A percentile compares a stretch with the other conserved stretches of the same genome.
Conservation (phyloP, 2,113 vertebrate genomes). For the Nestor notabilis region DNA sequence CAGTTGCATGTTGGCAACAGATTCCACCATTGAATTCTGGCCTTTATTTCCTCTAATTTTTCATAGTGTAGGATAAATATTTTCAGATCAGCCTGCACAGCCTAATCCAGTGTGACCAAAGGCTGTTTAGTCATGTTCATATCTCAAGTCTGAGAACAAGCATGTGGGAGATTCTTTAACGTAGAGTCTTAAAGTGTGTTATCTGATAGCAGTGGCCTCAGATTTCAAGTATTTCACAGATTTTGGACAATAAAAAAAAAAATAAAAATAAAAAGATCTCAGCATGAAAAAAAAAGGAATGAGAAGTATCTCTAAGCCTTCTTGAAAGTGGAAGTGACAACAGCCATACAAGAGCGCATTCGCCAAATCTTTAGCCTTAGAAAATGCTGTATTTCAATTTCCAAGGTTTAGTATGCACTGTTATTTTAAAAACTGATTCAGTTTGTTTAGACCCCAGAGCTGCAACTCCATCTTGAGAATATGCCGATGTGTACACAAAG, state of each 20-base stretch:
- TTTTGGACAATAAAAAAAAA: neutral
- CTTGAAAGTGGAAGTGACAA: neutral
- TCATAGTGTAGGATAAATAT: neutral
- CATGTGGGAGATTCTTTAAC: neutral
- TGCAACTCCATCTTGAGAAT: neutral
- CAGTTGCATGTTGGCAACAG: neutral
- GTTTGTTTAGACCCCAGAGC: neutral
- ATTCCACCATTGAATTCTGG: neutral
- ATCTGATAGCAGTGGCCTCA: neutral
- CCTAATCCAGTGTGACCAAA: neutral
- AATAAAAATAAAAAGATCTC: too few species aligned
- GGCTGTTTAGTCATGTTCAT: neutral
- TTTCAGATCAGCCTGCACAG: neutral
- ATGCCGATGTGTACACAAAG: neutral
- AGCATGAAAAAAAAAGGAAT: neutral
- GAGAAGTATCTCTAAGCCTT: neutral
- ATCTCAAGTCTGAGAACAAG: neutral
- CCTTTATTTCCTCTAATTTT: neutral
- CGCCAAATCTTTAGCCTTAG: neutral
- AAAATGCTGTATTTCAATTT: neutral
- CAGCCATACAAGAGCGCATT: neutral
- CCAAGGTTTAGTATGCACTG: neutral
- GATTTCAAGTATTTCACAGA: constrained; percentile 2
- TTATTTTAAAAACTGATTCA: neutral
- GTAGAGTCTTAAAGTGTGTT: neutral